Evolutionary conservation across 2,113 vertebrate genomes (phyloP).

Genomic region (Callithrix jacchus): DNA sequence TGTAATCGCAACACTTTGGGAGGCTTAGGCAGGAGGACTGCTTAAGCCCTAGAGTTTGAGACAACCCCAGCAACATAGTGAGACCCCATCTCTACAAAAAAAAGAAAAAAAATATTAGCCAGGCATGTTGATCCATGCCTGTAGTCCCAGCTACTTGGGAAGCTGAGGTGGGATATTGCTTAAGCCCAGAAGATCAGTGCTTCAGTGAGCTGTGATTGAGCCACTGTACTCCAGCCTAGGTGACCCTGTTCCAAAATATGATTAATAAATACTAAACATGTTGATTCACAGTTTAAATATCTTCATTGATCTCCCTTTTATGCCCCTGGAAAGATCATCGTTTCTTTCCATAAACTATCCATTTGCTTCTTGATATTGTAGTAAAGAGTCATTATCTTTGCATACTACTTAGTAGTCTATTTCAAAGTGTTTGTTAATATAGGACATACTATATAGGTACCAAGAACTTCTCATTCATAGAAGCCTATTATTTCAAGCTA

Average conservation of each 20-base stretch:
- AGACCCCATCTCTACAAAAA: too few relatives aligned
- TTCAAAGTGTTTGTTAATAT: background rate
- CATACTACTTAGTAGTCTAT: slow-evolving; percentile 12
- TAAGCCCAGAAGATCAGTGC: too few relatives aligned
- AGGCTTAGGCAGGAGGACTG: too few relatives aligned
- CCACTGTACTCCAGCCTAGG: too few relatives aligned
- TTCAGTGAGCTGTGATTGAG: too few relatives aligned
- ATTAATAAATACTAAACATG: background rate
- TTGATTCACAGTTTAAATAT: background rate
- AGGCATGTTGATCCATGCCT: too few relatives aligned
- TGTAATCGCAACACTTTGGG: too few relatives aligned
- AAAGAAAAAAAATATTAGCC: too few relatives aligned
- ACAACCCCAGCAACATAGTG: too few relatives aligned
- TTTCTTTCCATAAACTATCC: background rate
- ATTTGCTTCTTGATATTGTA: slow-evolving; percentile 42
- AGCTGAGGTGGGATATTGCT: too few relatives aligned
- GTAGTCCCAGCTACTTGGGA: too few relatives aligned
- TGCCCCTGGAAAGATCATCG: background rate
- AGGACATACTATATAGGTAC: background rate
- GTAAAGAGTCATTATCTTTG: slow-evolving; percentile 54
- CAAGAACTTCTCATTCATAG: background rate
- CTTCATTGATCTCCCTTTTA: background rate
- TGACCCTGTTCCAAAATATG: background rate
- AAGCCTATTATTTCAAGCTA: background rate
- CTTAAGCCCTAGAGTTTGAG: too few relatives aligned